Percentiles rank a stretch among this genome's conserved stretches.
Evolutionary conservation across 2,113 vertebrate genomes (phyloP).

Genomic region (Origma solitaria): DNA sequence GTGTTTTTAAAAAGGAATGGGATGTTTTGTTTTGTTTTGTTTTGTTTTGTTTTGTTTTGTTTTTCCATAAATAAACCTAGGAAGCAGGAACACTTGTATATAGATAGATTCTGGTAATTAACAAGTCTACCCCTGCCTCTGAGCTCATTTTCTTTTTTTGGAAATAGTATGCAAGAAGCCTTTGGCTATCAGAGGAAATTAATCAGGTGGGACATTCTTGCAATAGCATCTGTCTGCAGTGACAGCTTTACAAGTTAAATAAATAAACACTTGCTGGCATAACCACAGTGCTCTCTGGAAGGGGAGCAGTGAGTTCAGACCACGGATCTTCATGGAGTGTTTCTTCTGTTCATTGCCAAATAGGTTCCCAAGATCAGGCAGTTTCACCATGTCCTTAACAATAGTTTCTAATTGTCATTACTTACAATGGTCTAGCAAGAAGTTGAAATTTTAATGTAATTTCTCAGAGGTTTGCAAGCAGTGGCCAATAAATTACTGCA

Average conservation of each 20-base stretch:
- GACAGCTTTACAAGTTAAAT: slow-evolving; percentile 2
- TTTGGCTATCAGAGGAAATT: background rate
- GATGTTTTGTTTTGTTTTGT: background rate
- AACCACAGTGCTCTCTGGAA: background rate
- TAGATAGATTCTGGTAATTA: background rate
- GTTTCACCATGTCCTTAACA: background rate
- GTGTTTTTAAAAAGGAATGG: background rate
- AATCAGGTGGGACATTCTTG: background rate
- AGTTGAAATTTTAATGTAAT: slow-evolving; percentile 10
- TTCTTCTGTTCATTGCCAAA: background rate
- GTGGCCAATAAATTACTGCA: background rate
- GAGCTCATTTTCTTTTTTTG: background rate
- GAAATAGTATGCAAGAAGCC: slow-evolving; percentile 5
- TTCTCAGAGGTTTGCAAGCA: background rate
- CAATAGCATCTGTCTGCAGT: background rate
- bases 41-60: background rate
- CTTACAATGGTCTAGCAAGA: background rate
- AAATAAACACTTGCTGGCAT: background rate
- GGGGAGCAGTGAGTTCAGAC: background rate
- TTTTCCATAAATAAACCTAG: background rate
- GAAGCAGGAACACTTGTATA: background rate
- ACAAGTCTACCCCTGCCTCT: background rate
- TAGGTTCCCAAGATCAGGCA: background rate
- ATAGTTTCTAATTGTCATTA: background rate
- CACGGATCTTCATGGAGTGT: background rate